Evolutionary conservation across 2,113 vertebrate species (phyloP).

Genomic region (Rostratula benghalensis): DNA sequence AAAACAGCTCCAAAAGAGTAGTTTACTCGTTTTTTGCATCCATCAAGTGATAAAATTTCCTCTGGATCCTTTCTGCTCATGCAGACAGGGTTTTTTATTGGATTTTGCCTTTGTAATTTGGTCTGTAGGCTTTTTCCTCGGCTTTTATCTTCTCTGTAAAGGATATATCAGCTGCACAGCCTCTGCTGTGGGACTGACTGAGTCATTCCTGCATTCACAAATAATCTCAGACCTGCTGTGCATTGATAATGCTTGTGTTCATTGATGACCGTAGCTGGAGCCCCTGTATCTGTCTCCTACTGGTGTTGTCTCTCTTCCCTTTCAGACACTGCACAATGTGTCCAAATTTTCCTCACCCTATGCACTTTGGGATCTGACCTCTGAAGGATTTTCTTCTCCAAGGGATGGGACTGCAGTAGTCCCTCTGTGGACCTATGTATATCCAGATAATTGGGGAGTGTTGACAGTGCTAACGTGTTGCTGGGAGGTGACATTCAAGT

Average conservation of each 20-base stretch:
- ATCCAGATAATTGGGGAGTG: not conserved
- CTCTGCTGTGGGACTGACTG: not conserved
- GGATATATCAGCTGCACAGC: not conserved
- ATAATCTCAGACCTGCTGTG: not conserved
- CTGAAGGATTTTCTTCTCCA: not conserved
- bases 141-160: not conserved
- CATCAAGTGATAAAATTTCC: not conserved
- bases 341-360: not conserved
- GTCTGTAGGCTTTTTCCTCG: not conserved
- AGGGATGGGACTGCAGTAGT: not conserved
- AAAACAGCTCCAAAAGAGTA: not conserved
- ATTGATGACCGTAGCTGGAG: not conserved
- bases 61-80: not conserved
- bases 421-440: not conserved
- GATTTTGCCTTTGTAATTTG: not conserved
- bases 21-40: not conserved
- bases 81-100: not conserved
- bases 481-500: not conserved
- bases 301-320: not conserved
- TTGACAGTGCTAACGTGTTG: accelerated
- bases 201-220: constrained; percentile 30
- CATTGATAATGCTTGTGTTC: not conserved
- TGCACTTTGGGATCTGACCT: not conserved
- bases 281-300: not conserved
- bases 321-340: not conserved